phyloP scores from a whole-genome alignment of 1,140 invertebrate genomes.

The Aphelenchoides besseyi region DNA sequence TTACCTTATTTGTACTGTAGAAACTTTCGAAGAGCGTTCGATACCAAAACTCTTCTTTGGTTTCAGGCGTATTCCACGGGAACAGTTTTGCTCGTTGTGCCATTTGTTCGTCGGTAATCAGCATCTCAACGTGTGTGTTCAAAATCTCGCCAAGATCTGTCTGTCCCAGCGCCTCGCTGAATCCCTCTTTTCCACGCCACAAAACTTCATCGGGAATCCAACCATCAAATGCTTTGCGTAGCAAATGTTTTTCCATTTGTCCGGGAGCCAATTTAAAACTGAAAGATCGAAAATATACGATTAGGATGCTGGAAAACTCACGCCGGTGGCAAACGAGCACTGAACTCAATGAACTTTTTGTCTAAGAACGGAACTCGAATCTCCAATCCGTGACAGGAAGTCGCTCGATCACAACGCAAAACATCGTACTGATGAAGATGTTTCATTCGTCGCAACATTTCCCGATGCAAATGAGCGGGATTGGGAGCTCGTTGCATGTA shows the following conservation, averaged over 20 bases:
- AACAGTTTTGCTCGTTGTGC: constrained; percentile 38
- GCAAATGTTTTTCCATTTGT: constrained; percentile 56
- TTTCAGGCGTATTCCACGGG: constrained; percentile 56
- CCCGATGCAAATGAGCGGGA: constrained; percentile 52
- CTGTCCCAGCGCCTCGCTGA: constrained; percentile 60
- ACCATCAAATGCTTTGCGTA: constrained; percentile 55
- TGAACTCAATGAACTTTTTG: constrained; percentile 59
- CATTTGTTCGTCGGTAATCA: constrained; percentile 51
- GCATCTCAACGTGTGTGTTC: constrained; percentile 36
- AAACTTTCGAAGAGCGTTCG: constrained; percentile 52
- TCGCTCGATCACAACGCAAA: constrained; percentile 56
- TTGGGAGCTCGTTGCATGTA: constrained; percentile 62
- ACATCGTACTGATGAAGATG: constrained; percentile 61
- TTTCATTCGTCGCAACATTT: constrained; percentile 54
- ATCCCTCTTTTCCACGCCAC: constrained; percentile 61
- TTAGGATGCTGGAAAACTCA: not conserved
- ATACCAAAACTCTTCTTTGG: constrained; percentile 62
- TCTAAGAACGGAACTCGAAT: constrained; percentile 61
- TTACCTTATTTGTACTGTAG: constrained; percentile 48
- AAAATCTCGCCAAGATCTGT: constrained; percentile 56
- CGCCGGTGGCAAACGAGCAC: constrained; percentile 52
- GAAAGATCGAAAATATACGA: constrained; percentile 12
- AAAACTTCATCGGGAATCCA: constrained; percentile 60
- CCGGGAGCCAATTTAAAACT: constrained; percentile 52
- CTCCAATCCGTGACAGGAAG: constrained; percentile 62